Evolutionary conservation across 1,140 invertebrate species (phyloP).

Genomic region (Helicoverpa zea): DNA sequence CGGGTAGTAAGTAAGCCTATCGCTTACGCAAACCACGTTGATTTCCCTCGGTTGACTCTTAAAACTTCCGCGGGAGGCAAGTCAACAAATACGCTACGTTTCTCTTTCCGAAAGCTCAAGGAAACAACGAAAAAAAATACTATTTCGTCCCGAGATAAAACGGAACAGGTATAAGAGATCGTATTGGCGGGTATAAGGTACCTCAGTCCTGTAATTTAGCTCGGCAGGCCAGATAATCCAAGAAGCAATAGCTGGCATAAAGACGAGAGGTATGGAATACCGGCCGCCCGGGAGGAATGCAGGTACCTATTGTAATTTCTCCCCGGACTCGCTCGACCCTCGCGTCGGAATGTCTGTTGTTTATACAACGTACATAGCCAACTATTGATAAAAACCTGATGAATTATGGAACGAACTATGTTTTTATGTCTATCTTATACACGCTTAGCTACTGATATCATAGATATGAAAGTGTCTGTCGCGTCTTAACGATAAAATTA

Average conservation of each 20-base stretch:
- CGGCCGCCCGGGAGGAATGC: conserved; percentile 41
- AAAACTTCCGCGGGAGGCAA: not conserved
- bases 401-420: conserved; percentile 34
- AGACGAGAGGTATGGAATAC: conserved; percentile 51
- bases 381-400: conserved; percentile 46
- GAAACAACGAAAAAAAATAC: conserved; percentile 12
- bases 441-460: not conserved
- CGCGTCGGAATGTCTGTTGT: conserved; percentile 46
- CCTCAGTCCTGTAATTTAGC: conserved; percentile 41
- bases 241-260: conserved; percentile 47
- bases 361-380: conserved; percentile 42
- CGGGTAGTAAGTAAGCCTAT: not conserved
- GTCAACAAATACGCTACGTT: conserved; percentile 9
- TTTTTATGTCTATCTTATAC: not conserved
- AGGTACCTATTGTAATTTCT: conserved; percentile 52
- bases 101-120: not conserved
- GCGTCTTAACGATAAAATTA: too few species aligned
- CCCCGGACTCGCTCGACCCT: conserved; percentile 32
- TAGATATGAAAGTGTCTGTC: too few species aligned
- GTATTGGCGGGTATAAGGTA: conserved; percentile 16
- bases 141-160: conserved; percentile 37
- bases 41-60: conserved; percentile 33
- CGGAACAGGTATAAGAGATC: not conserved
- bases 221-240: conserved; percentile 46
- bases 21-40: conserved; percentile 12